Conservation (phyloP, 2,113 vertebrate genomes). For the Chloropsis cyanopogon region DNA sequence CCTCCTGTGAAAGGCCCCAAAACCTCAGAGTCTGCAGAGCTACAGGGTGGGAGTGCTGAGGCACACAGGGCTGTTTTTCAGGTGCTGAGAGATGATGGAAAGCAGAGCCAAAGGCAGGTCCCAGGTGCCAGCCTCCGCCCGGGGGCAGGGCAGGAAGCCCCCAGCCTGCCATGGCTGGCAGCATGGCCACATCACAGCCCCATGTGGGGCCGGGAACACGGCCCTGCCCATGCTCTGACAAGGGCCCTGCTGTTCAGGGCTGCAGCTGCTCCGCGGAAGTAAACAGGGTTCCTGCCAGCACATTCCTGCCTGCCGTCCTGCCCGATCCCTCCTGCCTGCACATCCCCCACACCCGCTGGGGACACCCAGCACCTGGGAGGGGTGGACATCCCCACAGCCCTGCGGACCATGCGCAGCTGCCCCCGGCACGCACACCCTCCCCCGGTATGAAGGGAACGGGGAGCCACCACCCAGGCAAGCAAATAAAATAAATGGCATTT, state of each 20-base stretch:
- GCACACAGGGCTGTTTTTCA: background rate
- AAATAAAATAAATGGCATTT: conserved; percentile 54
- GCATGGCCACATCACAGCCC: conserved; percentile 35
- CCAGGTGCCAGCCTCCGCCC: background rate
- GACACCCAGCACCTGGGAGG: background rate
- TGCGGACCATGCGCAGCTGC: rapidly evolving
- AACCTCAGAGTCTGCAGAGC: background rate
- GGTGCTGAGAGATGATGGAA: background rate
- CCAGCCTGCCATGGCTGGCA: background rate
- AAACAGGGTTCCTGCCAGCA: conserved; percentile 56
- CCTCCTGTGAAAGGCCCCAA: background rate
- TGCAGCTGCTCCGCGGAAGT: background rate
- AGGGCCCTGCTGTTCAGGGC: conserved; percentile 26
- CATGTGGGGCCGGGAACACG: background rate
- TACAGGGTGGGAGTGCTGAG: background rate
- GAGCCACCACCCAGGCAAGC: background rate
- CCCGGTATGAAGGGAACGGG: rapidly evolving
- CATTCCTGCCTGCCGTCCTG: conserved; percentile 29
- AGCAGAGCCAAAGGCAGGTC: background rate
- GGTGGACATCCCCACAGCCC: background rate
- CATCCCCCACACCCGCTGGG: background rate
- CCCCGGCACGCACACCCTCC: background rate
- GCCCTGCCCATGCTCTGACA: conserved; percentile 15
- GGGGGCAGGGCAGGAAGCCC: conserved; percentile 38
- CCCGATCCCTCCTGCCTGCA: background rate